Base-by-base conservation (phyloP, 2,888 invertebrate genomes). In the Archaeoteleia sp. region DNA sequence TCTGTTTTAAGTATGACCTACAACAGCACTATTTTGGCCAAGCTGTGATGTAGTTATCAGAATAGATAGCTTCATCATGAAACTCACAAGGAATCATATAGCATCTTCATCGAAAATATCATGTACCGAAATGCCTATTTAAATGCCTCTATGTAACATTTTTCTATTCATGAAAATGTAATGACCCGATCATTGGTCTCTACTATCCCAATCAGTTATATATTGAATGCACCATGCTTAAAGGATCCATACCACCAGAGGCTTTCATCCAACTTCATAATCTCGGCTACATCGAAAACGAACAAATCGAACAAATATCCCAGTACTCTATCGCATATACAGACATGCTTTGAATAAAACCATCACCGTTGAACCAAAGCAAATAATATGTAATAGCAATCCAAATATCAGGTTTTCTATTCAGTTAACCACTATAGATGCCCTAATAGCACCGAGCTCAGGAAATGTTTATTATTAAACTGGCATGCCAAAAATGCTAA, bases 11-110 rank as follows among this genome's bases (percentile, higher is more conserved):
- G n/a, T n/a, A n/a, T n/a, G n/a, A n/a, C n/a, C n/a, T n/a, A n/a
- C n/a, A n/a, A n/a, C n/a, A n/a, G n/a, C n/a, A n/a, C n/a, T n/a
- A n/a, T n/a, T n/a, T n/a, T n/a, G n/a, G n/a, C n/a, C n/a, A n/a
- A n/a, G n/a, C n/a, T n/a, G n/a, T n/a, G n/a, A n/a, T n/a, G n/a
- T n/a, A n/a, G n/a, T n/a, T n/a, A n/a, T n/a, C n/a, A n/a, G n/a
- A n/a, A n/a, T n/a, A n/a, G n/a, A n/a, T n/a, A n/a, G n/a, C n/a
- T n/a, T n/a, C n/a, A n/a, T n/a, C n/a, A n/a, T n/a, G n/a, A n/a
- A n/a, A n/a, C n/a, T n/a, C n/a, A n/a, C n/a, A 5, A 17, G 60
- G 39, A 61, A 40, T 14, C 62, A 62, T 14, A 54, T 25, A n/a
- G 6, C 32, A 2, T n/a, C 6, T n/a, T 3, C 29, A 7, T 29